Base-by-base conservation (phyloP, 2,888 invertebrate genomes). In the Brenthis ino region DNA sequence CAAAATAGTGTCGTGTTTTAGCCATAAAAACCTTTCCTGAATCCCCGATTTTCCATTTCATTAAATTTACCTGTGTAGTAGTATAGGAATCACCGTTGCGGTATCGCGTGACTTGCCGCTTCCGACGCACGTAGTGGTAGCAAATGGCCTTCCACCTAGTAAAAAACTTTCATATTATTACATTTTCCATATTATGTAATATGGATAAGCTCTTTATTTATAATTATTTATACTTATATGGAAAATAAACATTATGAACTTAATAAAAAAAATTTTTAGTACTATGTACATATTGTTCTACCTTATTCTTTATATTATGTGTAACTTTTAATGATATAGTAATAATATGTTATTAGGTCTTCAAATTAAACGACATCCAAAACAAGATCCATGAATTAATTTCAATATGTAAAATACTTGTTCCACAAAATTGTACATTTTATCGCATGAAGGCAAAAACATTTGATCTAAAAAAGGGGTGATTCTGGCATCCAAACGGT, bases 81-180 rank as follows among this genome's bases (percentile, higher is more conserved):
- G 96, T 96, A 82, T 96, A 96, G 58, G 96, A 96, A 84, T 96
- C 96, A 8, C 97, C 97, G 82, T 97, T 96, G 66, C 96, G 93
- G 83, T 96, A 96, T 72, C 96, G 94, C 73, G 96, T 96, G 78
- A 96, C 95, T 82, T 96, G 96, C 67, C 96, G 91, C 79, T 96
- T 95, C 74, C 96, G 94, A 53, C 97, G 86, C 71, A 96, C 95
- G 87, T 97, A 97, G 88, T 97, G 97, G 85, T 97, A 97, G 84
- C 96, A 96, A 69, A 96, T 94, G 57, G 96, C 96, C 82, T 96
- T 96, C 97, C 97, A 97, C 94, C 94, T 94, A 84, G 48, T 82
- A 74, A 67, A 67, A 66, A 67, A 63, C 20, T 50, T 53, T 67
- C 11, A 8, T 28, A 43, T 20, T n/a, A 63, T 53, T 53, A 53